Evolutionary conservation across 2,113 vertebrate species (phyloP), one percentile per base, ranked within the genome.

Genomic region (Zosterops pallidus): DNA sequence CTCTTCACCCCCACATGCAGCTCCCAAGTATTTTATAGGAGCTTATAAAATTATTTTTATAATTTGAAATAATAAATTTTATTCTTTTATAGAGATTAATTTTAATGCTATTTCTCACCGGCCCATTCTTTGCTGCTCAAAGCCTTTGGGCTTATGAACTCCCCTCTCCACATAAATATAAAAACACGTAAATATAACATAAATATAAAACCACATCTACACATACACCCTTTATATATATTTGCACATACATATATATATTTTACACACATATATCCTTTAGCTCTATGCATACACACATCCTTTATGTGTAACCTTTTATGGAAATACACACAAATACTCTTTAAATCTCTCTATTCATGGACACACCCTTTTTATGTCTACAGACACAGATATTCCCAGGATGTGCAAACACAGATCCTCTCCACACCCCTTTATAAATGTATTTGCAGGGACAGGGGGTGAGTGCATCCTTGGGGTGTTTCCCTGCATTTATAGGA

Each of bases 361-460:
- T 13, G 28, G 19, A 1, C 37, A 35, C 1, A 17, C 44, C 46
- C 19, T 24, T 41, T 60, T 19, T 33, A 6, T 14, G 12, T 3
- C 17, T 1, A 13, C 6, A 52, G 9, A 42, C 18, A 25, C 0
- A 64, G 37, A 7, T 3, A 28, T 14, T 5, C 15, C 19, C 56
- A 41, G 25, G 21, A 2, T 1, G 9, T 49, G 35, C 70, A 53
- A 14, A 39, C 1, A 13, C 23, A 62, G 21, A 42, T 11, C 20
- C 28, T 33, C 50, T 6, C 28, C 16, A 29, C 35, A n/a, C 3
- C 5, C 22, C 22, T 9, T 6, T 2, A 6, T 2, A 16, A 21
- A 4, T 9, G 5, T 4, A 4, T 14, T 6, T 8, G 4, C 5
- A 15, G 2, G 28, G 4, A 12, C 10, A 10, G 0, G 3, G 19